Evolutionary conservation across 2,888 invertebrate genomes (phyloP), one percentile per base, ranked within the genome.

Genomic region (Boloria euphrosyne): DNA sequence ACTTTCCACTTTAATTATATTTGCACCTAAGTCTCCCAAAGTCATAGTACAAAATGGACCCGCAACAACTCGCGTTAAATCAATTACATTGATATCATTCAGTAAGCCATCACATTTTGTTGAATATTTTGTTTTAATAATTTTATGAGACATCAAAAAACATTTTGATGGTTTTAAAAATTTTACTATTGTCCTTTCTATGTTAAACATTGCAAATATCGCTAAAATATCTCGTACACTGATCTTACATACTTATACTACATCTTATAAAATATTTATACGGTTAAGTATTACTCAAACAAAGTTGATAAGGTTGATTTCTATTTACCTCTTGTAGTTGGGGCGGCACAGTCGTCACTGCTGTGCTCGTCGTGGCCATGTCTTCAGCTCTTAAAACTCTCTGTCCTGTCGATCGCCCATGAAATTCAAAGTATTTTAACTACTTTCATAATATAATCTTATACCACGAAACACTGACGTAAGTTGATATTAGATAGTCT

Each of bases 41-140:
- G 97, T 94, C 98, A 98, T 98, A 0, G 98, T 96, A 82, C 98
- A 98, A 81, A 96, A 97, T 0, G 99, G 99, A 0, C 99, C 99
- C 18, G 99, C 98, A 3, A 98, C 94, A 50, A 99, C 96, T 75
- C 98, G 93, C 6, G 96, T 96, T 69, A 97, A 83, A 87, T 98
- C 97, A 68, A 98, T 84, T 14, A 97, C 93, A 77, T 95, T 93
- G 47, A 97, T 88, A 67, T 95, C 96, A 65, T 91, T 90, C 51
- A 97, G 84, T 17, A 97, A 95, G 66, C 95, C 94, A 14, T 73
- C 62, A 53, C 68, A 50, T 66, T 71, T 71, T 69, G 69, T 71
- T 50, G 71, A 75, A 72, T 68, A 68, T 50, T 62, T 57, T 27
- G 18, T 63, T 61, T 67, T 16, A 50, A 65, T 59, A 65, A 58